A percentile compares a stretch with the other conserved stretches of the same genome.
Conservation (phyloP, 2,888 invertebrate species). For the Melanargia galathea region DNA sequence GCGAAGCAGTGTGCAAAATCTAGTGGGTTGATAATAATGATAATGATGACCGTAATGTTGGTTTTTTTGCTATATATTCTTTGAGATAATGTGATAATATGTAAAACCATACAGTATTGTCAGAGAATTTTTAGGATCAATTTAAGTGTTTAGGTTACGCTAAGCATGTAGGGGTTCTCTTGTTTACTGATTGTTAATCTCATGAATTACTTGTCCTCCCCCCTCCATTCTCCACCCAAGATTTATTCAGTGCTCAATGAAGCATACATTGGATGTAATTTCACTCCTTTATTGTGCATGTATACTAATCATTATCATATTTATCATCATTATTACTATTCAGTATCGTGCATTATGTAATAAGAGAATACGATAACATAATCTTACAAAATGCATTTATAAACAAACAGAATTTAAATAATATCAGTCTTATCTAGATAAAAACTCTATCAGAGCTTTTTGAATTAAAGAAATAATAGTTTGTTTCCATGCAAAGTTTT, state of each 20-base stretch:
- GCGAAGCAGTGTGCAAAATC: too few relatives aligned
- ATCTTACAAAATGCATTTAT: background rate
- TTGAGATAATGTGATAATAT: too few relatives aligned
- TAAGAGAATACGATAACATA: too few relatives aligned
- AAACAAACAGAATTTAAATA: too few relatives aligned
- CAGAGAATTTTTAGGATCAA: too few relatives aligned
- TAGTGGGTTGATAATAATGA: too few relatives aligned
- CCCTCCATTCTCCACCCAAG: background rate
- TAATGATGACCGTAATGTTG: too few relatives aligned
- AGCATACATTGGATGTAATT: background rate
- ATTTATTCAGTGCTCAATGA: background rate
- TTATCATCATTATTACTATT: too few relatives aligned
- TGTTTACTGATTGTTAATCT: background rate
- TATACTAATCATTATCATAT: background rate
- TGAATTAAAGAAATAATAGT: too few relatives aligned
- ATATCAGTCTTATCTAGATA: background rate
- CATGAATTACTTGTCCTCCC: background rate
- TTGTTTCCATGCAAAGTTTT: too few relatives aligned
- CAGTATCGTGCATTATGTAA: background rate
- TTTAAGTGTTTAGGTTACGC: background rate
- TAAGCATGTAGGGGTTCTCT: background rate
- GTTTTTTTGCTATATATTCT: too few relatives aligned
- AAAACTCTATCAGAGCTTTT: background rate
- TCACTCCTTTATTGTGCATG: conserved; percentile 6
- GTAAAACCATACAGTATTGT: too few relatives aligned